phyloP scores from a whole-genome alignment of 2,113 vertebrate species.

The Leptobrachium ailaonicum region DNA sequence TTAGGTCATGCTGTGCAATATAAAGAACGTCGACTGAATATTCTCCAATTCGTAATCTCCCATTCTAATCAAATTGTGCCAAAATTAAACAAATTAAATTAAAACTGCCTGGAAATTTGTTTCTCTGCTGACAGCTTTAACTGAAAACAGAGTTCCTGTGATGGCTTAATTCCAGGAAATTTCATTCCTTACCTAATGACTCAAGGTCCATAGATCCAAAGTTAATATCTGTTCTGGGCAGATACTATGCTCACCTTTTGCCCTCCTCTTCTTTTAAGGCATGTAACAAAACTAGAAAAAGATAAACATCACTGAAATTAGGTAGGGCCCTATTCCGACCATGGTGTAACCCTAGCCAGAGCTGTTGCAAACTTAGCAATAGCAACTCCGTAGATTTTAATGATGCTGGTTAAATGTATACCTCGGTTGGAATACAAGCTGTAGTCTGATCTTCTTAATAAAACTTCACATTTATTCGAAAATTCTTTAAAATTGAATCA shows the following conservation, averaged over 20 bases:
- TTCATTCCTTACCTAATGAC: conserved; percentile 67
- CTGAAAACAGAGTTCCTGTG: conserved; percentile 77
- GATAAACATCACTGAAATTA: no score
- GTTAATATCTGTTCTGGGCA: conserved; percentile 55
- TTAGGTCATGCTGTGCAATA: conserved; percentile 52
- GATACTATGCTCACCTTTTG: conserved; percentile 49
- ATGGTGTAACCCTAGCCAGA: no score
- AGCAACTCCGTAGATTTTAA: no score
- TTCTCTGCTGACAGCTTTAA: conserved; percentile 74
- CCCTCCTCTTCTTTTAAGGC: neutral
- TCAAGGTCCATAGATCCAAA: conserved; percentile 54
- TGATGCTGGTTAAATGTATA: no score
- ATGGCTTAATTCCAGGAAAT: conserved; percentile 78
- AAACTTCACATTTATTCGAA: no score
- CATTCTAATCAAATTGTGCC: conserved; percentile 73
- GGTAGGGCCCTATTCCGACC: no score
- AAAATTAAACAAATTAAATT: conserved; percentile 78
- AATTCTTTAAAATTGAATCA: no score
- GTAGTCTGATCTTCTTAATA: no score
- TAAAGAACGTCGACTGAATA: conserved; percentile 57
- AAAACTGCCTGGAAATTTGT: conserved; percentile 78
- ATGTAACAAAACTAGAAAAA: no score
- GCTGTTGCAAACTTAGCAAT: no score
- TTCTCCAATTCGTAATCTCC: conserved; percentile 68
- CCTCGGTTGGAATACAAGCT: no score